These are phyloP conservation scores for Spheniscus humboldti DNA, from an alignment of 2,797 vertebrate genomes.

Conservation along the genomic window DNA sequence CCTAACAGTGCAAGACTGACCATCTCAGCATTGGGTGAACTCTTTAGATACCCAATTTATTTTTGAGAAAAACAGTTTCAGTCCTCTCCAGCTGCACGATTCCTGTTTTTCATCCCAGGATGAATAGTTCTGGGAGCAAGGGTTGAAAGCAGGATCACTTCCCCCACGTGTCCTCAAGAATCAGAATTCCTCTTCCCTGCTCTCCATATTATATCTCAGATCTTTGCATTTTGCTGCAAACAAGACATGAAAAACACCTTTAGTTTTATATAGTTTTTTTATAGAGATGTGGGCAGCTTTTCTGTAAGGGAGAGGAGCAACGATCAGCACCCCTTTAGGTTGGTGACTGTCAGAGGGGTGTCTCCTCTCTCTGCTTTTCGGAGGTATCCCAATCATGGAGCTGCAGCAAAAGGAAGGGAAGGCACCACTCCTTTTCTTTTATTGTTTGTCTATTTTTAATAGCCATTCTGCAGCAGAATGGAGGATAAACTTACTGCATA, in stretches of 20 bases:
- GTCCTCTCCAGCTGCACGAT: not conserved
- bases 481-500: not conserved
- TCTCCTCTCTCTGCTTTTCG: not conserved
- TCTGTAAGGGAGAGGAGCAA: not conserved
- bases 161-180: not conserved
- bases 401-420: not conserved
- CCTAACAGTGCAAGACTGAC: not conserved
- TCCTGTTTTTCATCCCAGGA: not conserved
- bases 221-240: not conserved
- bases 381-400: not conserved
- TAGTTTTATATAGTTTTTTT: not conserved
- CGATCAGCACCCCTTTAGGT: not conserved
- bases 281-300: not conserved
- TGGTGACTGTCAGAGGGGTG: not conserved
- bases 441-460: not conserved
- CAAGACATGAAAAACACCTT: not conserved
- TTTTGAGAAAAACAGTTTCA: not conserved
- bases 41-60: not conserved
- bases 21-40: not conserved
- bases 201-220: not conserved
- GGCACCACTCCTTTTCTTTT: not conserved
- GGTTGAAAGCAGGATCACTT: not conserved
- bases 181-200: not conserved
- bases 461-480: not conserved
- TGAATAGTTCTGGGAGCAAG: not conserved